Evolutionary conservation across 2,113 vertebrate genomes (phyloP), one percentile per base, ranked within the genome.

Genomic region (Polyodon spathula): DNA sequence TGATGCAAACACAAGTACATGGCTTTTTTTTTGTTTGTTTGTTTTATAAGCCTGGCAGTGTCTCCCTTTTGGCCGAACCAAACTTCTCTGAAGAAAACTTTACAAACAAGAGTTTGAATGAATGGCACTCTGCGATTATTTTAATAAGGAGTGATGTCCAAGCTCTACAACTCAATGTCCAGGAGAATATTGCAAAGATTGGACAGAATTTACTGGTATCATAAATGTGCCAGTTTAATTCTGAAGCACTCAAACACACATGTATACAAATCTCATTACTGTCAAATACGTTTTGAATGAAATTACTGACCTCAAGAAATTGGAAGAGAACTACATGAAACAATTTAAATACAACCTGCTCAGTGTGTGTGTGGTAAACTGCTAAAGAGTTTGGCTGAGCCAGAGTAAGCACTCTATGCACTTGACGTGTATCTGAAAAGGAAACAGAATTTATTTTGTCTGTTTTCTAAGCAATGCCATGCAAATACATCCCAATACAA

Each of bases 151-250:
- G 72, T 64, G 72, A 76, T 68, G 72, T 65, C 68, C 69, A 54
- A 65, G 60, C 74, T 59, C 70, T 72, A 71, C 73, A 66, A 74
- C 78, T 84, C 82, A 84, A 80, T 57, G 81, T 84, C 81, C 76
- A 39, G 66, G 68, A 48, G 76, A 83, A 80, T 84, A 84, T 84
- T 78, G 74, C 76, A 51, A 65, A 77, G 81, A 84, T 84, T 84
- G 83, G 71, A 69, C 69, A 2, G 59, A 68, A 70, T 76, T 81
- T 82, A 66, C 81, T 81, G 78, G 78, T 81, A 71, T 76, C 56
- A 53, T 79, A 80, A 82, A 60, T 69, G 73, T 54, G 54, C 61
- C 65, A 73, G 68, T 80, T 82, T 78, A 78, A 70, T 77, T 65
- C 53, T 1, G 61, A 67, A 60, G 54, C 69, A 10, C 55, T 16